Percentiles rank a stretch among this genome's conserved stretches.
Evolutionary conservation across 2,113 vertebrate species (phyloP).

Genomic region (Tylochromis polylepis): DNA sequence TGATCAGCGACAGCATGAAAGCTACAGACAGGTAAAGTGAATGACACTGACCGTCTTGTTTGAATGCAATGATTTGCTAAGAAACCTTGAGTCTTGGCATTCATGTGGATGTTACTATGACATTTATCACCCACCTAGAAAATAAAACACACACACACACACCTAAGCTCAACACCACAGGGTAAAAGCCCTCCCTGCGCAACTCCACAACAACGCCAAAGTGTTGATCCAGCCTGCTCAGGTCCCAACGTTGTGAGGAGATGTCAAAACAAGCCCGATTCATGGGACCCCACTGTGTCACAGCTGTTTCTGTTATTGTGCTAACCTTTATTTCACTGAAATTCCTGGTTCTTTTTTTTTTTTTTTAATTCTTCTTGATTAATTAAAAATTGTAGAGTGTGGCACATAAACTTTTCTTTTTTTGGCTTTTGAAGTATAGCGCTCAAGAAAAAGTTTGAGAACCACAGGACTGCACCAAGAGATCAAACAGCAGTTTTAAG

Average conservation of each 20-base stretch:
- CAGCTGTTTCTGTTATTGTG: not conserved
- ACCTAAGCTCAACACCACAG: not conserved
- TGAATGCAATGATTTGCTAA: not conserved
- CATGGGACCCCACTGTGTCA: not conserved
- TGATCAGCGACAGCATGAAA: not conserved
- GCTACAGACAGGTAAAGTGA: not conserved
- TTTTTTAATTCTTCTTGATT: not conserved
- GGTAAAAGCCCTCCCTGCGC: not conserved
- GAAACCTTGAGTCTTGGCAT: not conserved
- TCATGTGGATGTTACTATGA: not conserved
- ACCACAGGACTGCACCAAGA: not conserved
- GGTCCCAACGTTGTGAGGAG: not conserved
- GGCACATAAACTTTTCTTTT: not conserved
- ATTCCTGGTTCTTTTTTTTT: not conserved
- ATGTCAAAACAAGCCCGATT: not conserved
- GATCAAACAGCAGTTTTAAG: not conserved
- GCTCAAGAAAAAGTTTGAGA: not conserved
- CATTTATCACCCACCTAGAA: not conserved
- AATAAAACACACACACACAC: not conserved
- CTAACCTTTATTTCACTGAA: not conserved
- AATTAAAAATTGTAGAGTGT: not conserved
- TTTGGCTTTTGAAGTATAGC: not conserved
- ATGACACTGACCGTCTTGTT: not conserved
- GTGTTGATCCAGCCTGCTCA: not conserved
- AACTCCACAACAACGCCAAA: not conserved